Evolutionary conservation across 2,888 invertebrate genomes (phyloP), one percentile per base, ranked within the genome.

Genomic region (Bugulina stolonifera): DNA sequence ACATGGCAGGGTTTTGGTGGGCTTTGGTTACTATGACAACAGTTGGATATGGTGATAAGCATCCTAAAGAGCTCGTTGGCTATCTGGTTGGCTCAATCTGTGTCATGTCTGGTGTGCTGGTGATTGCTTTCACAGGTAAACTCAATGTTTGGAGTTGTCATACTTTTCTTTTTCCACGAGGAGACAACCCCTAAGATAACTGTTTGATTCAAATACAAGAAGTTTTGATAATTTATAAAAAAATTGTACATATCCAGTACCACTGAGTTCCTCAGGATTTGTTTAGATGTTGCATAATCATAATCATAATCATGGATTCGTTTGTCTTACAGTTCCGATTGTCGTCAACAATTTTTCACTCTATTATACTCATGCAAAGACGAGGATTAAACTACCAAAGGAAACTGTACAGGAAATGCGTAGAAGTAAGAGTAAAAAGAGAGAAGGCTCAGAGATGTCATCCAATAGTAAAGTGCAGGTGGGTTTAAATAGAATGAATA

Each of bases 21-120:
- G 82, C 83, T 1, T 73, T 83, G 35, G 83, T 83, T 1, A 83
- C 83, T 71, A 83, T 83, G 83, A 83, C 83, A 58, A 83, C 83
- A 0, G 83, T 83, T 0, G 82, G 83, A 1, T 83, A 82, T 73
- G 82, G 83, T 2, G 83, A 83, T 74, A 81, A 80, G 75, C 81
- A 80, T 29, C 83, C 83, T 0, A 76, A 77, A 57, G 77, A 79
- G 1, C 80, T 80, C 72, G 78, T 76, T 0, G 83, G 83, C n/a
- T 82, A 81, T 73, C 73, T 81, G 32, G 78, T 82, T 14, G 83
- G 82, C 14, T 81, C 81, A 71, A 57, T 80, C 35, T 82, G 82
- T 77, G 83, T 82, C 57, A 75, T 82, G n/a, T 81, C 81, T 72
- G 83, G 83, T 1, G 82, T 83, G n/a, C 77, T 83, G 1, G 81